Percentiles rank a stretch among this genome's conserved stretches.
Conservation (phyloP, 2,113 vertebrate species). For the Poicephalus meyeri region DNA sequence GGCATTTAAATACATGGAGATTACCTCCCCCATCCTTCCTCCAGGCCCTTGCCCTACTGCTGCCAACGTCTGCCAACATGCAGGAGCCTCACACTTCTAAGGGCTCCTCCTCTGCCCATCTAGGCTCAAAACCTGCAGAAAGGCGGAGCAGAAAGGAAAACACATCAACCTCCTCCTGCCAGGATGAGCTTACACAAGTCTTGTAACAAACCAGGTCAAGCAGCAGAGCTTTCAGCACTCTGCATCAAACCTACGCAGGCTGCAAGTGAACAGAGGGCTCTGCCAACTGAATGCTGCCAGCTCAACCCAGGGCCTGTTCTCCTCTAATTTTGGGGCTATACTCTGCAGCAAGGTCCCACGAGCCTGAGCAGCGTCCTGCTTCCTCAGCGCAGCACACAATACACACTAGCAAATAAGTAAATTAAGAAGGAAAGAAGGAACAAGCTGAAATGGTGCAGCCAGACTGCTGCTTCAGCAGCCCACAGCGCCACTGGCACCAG, state of each 20-base stretch:
- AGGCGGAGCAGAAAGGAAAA: not conserved
- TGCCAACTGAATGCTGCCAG: not conserved
- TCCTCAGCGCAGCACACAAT: not conserved
- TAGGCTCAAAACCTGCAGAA: not conserved
- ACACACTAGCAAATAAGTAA: not conserved
- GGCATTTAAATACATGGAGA: too few species aligned
- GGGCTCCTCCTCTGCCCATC: not conserved
- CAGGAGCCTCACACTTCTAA: not conserved
- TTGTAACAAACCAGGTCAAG: not conserved
- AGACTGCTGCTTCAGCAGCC: not conserved
- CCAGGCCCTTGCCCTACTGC: not conserved
- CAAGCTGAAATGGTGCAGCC: not conserved
- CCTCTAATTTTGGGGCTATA: not conserved
- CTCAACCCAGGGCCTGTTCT: not conserved
- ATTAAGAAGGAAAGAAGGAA: not conserved
- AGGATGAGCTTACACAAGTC: not conserved
- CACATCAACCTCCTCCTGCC: not conserved
- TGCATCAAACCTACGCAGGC: not conserved
- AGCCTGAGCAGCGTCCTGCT: not conserved
- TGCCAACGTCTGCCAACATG: not conserved
- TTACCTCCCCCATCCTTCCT: not conserved
- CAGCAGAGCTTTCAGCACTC: not conserved
- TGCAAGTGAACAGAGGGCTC: not conserved
- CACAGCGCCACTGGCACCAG: not conserved
- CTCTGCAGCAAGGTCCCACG: not conserved